Percentiles rank a stretch among this genome's conserved stretches.
phyloP scores from a whole-genome alignment of 53 echinoderm and acorn worm species.

The Pentamera pediparva region DNA sequence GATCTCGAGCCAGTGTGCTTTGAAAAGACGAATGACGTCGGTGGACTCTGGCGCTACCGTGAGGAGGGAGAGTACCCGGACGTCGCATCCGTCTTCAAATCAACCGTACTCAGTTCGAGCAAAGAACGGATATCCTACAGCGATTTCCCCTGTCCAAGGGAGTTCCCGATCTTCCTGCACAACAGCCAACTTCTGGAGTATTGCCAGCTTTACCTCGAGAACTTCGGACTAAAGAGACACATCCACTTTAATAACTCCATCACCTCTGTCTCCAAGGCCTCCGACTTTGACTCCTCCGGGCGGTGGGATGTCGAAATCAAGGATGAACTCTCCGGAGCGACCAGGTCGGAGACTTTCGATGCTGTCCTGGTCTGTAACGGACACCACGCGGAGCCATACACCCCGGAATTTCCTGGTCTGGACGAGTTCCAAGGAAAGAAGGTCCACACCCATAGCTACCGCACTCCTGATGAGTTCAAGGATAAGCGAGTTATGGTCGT shows the following conservation, averaged over 20 bases:
- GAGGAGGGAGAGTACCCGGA: conserved; percentile 30
- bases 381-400: conserved; percentile 47
- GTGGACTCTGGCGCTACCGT: conserved; percentile 73
- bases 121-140: conserved; percentile 63
- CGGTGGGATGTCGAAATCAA: conserved; percentile 23
- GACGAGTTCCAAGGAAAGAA: conserved; percentile 68
- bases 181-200: conserved; percentile 53
- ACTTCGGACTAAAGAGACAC: conserved; percentile 39
- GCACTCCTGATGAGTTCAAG: conserved; percentile 39
- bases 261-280: conserved; percentile 4
- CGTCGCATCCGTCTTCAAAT: conserved; percentile 50
- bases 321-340: conserved; percentile 17
- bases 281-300: conserved; percentile 35
- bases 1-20: conserved; percentile 62
- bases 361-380: conserved; percentile 69
- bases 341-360: conserved; percentile 37
- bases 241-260: conserved; percentile 46
- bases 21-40: conserved; percentile 65
- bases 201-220: conserved; percentile 33
- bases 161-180: conserved; percentile 90
- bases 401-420: conserved; percentile 46
- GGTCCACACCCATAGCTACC: conserved; percentile 80
- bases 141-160: conserved; percentile 75
- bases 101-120: conserved; percentile 50
- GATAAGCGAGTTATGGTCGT: conserved; percentile 75